Evolutionary conservation across 2,888 invertebrate species (phyloP).

Genomic region (Exocentrus adspersus): DNA sequence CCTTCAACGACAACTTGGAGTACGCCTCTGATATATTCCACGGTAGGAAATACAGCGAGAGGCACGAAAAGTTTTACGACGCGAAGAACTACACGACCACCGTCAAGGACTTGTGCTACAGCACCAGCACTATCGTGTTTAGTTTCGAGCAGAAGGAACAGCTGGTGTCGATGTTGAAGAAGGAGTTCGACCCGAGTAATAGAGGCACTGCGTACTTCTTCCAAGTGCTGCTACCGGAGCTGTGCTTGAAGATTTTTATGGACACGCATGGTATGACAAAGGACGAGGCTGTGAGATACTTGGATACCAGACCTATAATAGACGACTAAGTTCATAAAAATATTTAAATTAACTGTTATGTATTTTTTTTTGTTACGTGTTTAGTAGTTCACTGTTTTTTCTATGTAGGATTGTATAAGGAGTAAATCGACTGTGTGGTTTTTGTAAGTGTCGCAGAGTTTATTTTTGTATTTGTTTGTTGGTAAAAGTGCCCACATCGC

Average conservation of each 20-base stretch:
- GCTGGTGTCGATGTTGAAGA: slow-evolving; percentile 46
- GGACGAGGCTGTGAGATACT: slow-evolving; percentile 49
- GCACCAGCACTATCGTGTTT: slow-evolving; percentile 53
- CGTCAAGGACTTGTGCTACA: slow-evolving; percentile 49
- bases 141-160: slow-evolving; percentile 51
- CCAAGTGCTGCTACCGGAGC: slow-evolving; percentile 56
- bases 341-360: too few species aligned
- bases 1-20: slow-evolving; percentile 40
- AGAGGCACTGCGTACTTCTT: slow-evolving; percentile 53
- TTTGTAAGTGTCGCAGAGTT: too few species aligned
- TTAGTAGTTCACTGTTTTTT: too few species aligned
- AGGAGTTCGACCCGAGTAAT: slow-evolving; percentile 48
- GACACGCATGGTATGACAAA: slow-evolving; percentile 50
- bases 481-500: too few species aligned
- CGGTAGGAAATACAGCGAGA: slow-evolving; percentile 40
- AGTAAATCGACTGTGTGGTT: too few species aligned
- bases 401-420: too few species aligned
- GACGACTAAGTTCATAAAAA: slow-evolving; percentile 1
- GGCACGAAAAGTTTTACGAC: slow-evolving; percentile 37
- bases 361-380: too few species aligned
- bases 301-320: slow-evolving; percentile 47
- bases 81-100: slow-evolving; percentile 29
- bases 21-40: slow-evolving; percentile 40
- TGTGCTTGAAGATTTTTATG: slow-evolving; percentile 58
- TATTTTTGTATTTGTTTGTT: too few species aligned